Evolutionary conservation across 2,888 invertebrate species (phyloP).

Genomic region (Agriopis marginaria): DNA sequence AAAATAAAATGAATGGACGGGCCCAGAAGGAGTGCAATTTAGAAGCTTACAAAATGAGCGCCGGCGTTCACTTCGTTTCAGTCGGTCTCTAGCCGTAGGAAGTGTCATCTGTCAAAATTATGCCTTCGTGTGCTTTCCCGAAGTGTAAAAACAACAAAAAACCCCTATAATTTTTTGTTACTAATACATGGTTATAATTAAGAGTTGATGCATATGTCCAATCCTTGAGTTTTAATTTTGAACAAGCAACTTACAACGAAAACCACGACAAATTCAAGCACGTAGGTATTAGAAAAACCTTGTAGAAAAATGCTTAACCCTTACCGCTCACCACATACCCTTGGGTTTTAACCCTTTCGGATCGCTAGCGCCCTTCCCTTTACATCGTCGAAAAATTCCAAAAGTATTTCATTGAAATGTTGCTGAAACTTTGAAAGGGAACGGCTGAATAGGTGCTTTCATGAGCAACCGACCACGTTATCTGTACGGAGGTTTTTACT

Average conservation of each 20-base stretch:
- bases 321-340: constrained; percentile 16
- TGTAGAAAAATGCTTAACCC: constrained; percentile 15
- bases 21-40: too few relatives aligned
- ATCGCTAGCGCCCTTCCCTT: constrained; percentile 7
- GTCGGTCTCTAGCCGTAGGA: too few relatives aligned
- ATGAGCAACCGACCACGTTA: constrained; percentile 19
- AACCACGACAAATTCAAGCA: constrained; percentile 1
- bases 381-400: constrained; percentile 18
- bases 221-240: not conserved
- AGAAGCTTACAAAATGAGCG: too few relatives aligned
- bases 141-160: too few relatives aligned
- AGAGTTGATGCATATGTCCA: too few relatives aligned
- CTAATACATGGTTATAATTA: too few relatives aligned
- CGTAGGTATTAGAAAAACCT: constrained; percentile 2
- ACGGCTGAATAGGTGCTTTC: constrained; percentile 19
- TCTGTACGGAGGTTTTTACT: constrained; percentile 6
- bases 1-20: too few relatives aligned
- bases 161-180: too few relatives aligned
- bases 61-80: too few relatives aligned
- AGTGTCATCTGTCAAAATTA: too few relatives aligned
- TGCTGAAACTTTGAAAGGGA: constrained; percentile 18
- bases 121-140: too few relatives aligned
- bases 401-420: constrained; percentile 26
- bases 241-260: not conserved
- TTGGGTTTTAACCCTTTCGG: constrained; percentile 20